Base-by-base conservation (phyloP, 2,113 vertebrate genomes). In the Datnioides undecimradiatus region DNA sequence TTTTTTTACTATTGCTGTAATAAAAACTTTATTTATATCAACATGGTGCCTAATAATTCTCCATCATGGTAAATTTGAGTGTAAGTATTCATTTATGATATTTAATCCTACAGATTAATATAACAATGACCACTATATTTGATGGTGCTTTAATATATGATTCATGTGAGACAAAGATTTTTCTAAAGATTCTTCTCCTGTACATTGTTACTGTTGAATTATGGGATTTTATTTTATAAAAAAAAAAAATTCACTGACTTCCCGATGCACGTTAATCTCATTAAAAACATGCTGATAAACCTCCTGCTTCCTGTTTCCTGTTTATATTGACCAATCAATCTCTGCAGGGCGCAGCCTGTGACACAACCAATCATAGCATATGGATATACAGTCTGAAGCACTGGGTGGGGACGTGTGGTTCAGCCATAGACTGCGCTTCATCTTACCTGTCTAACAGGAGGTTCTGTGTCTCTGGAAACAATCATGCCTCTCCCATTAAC, bases 11-110 rank as follows among this genome's bases (percentile, higher is more conserved):
- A 52, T 69, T 75, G 31, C 34, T 89, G 51, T 81, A 31, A 31
- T 48, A 17, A 77, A 76, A 73, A 67, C 33, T 41, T 65, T 76
- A 89, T 88, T 89, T 88, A 81, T 83, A 73, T 46, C 41, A 54
- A 48, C 40, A 78, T 59, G 60, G 73, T 80, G 76, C 52, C 69
- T 76, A 82, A 66, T 51, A 63, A 55, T 60, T 68, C 10, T 76
- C 48, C 27, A 51, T 80, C 46, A 71, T 59, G 70, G 65, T 87
- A 52, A 60, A 41, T 58, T 8, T 59, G 55, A 80, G 21, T 88
- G 43, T 74, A 80, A 65, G 19, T 77, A 65, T 87, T 85, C 0
- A 75, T 79, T 75, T 23, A 36, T 66, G 34, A 76, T 77, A 58
- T 88, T 75, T 66, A 43, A 71, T 62, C 12, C 9, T 27, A 79